These are phyloP conservation scores for Neoarius graeffei DNA, from an alignment of 2,113 vertebrate genomes.

Conservation along the genomic window DNA sequence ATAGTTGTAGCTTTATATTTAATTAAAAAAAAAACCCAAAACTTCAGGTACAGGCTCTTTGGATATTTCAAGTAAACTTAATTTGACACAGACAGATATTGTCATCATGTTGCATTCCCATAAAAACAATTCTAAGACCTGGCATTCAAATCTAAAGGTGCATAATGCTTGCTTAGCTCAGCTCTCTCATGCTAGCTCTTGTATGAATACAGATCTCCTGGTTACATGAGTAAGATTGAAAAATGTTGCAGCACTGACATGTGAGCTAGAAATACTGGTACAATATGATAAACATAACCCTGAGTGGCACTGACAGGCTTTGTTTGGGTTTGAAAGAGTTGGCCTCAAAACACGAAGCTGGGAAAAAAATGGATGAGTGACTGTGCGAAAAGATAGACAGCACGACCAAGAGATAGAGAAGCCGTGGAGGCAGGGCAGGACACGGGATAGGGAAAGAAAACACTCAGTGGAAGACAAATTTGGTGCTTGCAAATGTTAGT, in stretches of 20 bases:
- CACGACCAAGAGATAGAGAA: conserved; percentile 8
- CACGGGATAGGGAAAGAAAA: neutral
- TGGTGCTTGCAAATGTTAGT: conserved; percentile 27
- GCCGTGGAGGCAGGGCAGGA: conserved; percentile 11
- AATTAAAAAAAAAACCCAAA: neutral
- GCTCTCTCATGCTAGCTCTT: neutral
- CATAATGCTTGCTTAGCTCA: neutral
- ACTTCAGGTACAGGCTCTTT: neutral
- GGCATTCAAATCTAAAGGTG: neutral
- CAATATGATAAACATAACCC: conserved; percentile 56
- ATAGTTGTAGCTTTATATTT: neutral
- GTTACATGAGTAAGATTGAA: neutral
- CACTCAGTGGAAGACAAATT: neutral
- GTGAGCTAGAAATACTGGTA: conserved; percentile 23
- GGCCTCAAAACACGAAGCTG: conserved; percentile 49
- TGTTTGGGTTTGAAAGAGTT: conserved; percentile 52
- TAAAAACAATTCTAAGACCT: neutral
- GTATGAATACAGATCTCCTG: neutral
- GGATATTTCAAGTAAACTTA: neutral
- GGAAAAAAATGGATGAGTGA: conserved; percentile 36
- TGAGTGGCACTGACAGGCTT: conserved; percentile 52
- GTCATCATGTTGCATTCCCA: neutral
- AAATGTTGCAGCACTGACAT: conserved; percentile 23
- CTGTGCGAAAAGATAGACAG: conserved; percentile 51
- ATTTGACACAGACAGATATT: neutral